phyloP scores from a whole-genome alignment of 2,113 vertebrate genomes.

The Lasiurus borealis region DNA sequence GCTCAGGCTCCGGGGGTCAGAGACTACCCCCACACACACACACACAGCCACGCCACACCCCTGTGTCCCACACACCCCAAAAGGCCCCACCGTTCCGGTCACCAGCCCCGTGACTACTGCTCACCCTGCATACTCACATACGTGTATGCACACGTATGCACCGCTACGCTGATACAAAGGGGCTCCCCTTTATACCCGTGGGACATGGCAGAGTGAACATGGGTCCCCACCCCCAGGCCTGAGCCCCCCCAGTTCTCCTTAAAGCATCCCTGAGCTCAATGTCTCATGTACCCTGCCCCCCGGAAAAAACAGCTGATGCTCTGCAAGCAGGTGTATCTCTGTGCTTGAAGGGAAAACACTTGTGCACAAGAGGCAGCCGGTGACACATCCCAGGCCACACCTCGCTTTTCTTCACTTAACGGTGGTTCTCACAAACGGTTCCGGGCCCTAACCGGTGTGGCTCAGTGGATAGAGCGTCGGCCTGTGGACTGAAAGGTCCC shows the following conservation, averaged over 20 bases:
- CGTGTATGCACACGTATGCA: accelerated
- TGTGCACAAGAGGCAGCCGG: background rate
- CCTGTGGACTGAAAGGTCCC: too few species aligned
- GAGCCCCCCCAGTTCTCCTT: background rate
- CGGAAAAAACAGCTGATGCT: background rate
- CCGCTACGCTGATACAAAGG: accelerated
- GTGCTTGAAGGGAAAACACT: background rate
- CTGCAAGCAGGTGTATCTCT: background rate
- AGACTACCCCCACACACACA: background rate
- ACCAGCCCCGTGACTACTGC: accelerated
- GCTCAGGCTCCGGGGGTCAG: background rate
- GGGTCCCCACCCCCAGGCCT: background rate
- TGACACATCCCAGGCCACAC: accelerated
- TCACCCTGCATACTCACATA: accelerated
- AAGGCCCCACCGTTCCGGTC: background rate
- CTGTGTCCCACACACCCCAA: accelerated
- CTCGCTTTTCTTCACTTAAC: background rate
- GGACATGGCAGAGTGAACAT: accelerated
- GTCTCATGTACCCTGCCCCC: background rate
- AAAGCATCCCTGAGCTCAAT: background rate
- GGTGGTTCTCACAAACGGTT: background rate
- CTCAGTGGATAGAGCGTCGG: too few species aligned
- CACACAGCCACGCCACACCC: background rate
- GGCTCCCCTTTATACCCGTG: too few species aligned
- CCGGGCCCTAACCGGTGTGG: background rate